Conservation (phyloP, 1,140 invertebrate species). For the Melipona quadrifasciata region DNA sequence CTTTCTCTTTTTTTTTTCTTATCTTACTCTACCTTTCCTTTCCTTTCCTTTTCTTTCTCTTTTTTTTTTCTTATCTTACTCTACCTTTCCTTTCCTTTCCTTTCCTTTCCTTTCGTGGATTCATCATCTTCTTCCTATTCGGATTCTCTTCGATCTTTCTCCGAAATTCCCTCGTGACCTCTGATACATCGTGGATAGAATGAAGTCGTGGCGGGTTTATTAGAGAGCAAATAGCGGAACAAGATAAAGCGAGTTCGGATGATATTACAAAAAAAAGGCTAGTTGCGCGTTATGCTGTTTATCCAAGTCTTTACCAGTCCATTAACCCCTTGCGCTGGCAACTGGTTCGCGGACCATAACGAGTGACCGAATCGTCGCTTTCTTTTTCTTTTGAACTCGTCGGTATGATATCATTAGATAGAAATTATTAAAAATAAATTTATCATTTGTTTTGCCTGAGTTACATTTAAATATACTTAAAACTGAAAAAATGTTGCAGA, state of each 20-base stretch:
- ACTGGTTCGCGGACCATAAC: too few relatives aligned
- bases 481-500: too few relatives aligned
- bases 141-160: slow-evolving; percentile 15
- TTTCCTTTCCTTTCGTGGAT: not conserved
- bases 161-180: slow-evolving; percentile 35
- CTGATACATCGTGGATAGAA: slow-evolving; percentile 17
- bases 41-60: too few relatives aligned
- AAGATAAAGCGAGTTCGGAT: not conserved
- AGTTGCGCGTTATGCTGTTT: not conserved
- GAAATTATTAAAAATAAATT: too few relatives aligned
- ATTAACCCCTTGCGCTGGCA: not conserved
- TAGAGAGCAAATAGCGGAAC: slow-evolving; percentile 2
- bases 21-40: too few relatives aligned
- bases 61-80: too few relatives aligned
- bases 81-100: not conserved
- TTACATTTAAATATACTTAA: too few relatives aligned
- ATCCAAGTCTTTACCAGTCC: not conserved
- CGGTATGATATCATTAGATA: too few relatives aligned
- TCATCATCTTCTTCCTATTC: slow-evolving; percentile 24
- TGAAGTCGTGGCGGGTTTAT: slow-evolving; percentile 32
- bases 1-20: too few relatives aligned
- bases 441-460: too few relatives aligned
- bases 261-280: not conserved
- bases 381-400: too few relatives aligned
- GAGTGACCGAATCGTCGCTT: too few relatives aligned